phyloP scores from a whole-genome alignment of 2,888 invertebrate species.

The Hydroisotoma schaefferi region DNA sequence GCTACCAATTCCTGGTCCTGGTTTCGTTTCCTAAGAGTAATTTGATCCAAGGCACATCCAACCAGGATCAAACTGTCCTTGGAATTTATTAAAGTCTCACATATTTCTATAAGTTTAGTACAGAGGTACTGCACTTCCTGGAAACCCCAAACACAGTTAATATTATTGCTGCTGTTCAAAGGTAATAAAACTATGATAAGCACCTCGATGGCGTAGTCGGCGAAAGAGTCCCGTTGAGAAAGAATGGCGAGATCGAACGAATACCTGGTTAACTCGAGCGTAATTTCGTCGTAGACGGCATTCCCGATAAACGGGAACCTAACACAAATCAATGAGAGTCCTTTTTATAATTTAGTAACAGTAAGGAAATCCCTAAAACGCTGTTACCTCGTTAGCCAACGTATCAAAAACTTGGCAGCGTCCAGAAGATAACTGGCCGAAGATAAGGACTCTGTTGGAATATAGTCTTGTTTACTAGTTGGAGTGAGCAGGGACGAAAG shows the following conservation, averaged over 20 bases:
- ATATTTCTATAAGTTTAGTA: conserved; percentile 44
- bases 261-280: conserved; percentile 55
- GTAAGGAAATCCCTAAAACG: too few relatives aligned
- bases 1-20: conserved; percentile 74
- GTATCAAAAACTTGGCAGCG: conserved; percentile 35
- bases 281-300: conserved; percentile 39
- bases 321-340: too few relatives aligned
- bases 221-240: conserved; percentile 86
- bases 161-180: not conserved
- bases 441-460: conserved; percentile 41
- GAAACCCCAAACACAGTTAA: not conserved
- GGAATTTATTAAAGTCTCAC: conserved; percentile 37
- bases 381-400: conserved; percentile 46
- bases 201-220: conserved; percentile 74
- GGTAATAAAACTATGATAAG: not conserved
- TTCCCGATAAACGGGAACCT: conserved; percentile 42
- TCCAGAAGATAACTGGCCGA: conserved; percentile 41
- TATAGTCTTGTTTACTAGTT: conserved; percentile 22
- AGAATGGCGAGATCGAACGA: conserved; percentile 83
- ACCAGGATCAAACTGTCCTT: conserved; percentile 83
- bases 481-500: conserved; percentile 4
- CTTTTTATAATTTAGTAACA: too few relatives aligned
- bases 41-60: conserved; percentile 84
- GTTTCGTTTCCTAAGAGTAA: conserved; percentile 70
- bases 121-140: conserved; percentile 45